phyloP scores from a whole-genome alignment of 2,113 vertebrate genomes.

The Serinus canaria region DNA sequence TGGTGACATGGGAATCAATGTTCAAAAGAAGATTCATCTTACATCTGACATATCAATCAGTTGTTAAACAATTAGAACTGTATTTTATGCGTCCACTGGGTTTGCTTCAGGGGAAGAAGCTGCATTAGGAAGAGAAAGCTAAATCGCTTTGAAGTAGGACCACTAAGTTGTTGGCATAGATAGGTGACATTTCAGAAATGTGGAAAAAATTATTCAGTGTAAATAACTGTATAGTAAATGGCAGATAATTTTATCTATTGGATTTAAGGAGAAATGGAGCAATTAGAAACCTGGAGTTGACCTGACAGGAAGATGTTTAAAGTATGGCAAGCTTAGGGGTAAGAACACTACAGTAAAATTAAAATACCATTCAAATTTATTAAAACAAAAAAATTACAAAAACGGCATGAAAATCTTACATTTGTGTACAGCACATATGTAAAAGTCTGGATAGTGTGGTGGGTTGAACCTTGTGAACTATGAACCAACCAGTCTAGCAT shows the following conservation, averaged over 20 bases:
- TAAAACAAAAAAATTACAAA: not conserved
- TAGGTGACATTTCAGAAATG: not conserved
- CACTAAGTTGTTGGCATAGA: not conserved
- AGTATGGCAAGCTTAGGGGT: not conserved
- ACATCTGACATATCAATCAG: not conserved
- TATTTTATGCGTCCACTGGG: not conserved
- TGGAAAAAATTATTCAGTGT: not conserved
- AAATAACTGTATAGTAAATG: not conserved
- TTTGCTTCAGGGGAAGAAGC: not conserved
- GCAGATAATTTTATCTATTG: not conserved
- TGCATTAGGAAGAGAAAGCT: not conserved
- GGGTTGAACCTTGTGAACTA: not conserved
- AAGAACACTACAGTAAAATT: not conserved
- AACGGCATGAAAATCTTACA: not conserved
- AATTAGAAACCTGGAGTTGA: not conserved
- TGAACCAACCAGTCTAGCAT: not conserved
- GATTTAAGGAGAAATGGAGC: not conserved
- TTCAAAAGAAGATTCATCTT: not conserved
- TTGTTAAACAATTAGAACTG: not conserved
- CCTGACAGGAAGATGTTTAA: not conserved
- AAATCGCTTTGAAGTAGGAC: not conserved
- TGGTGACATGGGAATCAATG: not conserved
- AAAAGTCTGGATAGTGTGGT: not conserved
- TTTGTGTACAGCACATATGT: not conserved
- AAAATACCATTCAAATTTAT: not conserved